These are phyloP conservation scores for Apotomis turbidana DNA, from an alignment of 2,888 invertebrate species.

Conservation along the genomic window DNA sequence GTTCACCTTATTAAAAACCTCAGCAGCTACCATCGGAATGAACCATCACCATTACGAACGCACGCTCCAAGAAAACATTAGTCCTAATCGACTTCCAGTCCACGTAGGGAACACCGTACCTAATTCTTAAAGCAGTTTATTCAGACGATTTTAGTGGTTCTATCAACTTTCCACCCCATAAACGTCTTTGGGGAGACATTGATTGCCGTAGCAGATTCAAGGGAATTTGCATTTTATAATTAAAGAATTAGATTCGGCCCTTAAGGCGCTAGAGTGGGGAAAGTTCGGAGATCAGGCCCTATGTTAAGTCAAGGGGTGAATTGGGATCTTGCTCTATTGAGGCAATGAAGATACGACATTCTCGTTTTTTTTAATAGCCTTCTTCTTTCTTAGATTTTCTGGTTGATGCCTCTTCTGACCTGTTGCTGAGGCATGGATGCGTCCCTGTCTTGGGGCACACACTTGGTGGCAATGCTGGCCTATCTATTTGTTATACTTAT, in stretches of 20 bases:
- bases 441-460: too few species aligned
- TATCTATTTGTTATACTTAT: too few species aligned
- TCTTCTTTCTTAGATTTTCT: too few species aligned
- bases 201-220: conserved; percentile 64
- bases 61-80: conserved; percentile 33
- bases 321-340: conserved; percentile 6
- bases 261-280: conserved; percentile 40
- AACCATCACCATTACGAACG: conserved; percentile 33
- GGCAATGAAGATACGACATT: background rate
- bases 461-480: too few species aligned
- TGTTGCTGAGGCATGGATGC: too few species aligned
- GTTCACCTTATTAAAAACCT: conserved; percentile 30
- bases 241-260: conserved; percentile 71
- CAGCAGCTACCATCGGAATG: conserved; percentile 20
- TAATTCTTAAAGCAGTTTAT: conserved; percentile 44
- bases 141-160: conserved; percentile 59
- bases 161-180: conserved; percentile 79
- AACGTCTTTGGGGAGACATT: conserved; percentile 67
- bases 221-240: conserved; percentile 81
- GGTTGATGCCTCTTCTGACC: too few species aligned
- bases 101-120: conserved; percentile 38
- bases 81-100: conserved; percentile 25
- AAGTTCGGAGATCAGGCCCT: conserved; percentile 32
- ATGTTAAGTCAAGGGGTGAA: conserved; percentile 1
- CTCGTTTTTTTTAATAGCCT: too few species aligned